phyloP scores from a whole-genome alignment of 1,140 invertebrate genomes.

The Ostrea edulis region DNA sequence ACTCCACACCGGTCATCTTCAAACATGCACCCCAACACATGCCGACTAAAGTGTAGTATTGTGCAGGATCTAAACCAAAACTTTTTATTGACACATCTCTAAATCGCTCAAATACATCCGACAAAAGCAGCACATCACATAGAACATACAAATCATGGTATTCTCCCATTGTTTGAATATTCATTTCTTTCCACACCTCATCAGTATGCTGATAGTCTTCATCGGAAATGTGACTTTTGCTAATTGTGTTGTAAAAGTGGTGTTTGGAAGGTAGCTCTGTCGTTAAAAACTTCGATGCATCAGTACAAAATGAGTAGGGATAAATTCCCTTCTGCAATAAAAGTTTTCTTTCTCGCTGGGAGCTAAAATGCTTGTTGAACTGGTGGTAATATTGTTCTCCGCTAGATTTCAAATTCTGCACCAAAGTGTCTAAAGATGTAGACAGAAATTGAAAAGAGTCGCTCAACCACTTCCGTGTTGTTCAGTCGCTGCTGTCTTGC shows the following conservation, averaged over 20 bases:
- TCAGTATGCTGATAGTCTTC: constrained; percentile 17
- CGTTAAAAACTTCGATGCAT: background rate
- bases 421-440: constrained; percentile 66
- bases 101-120: constrained; percentile 15
- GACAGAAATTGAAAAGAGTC: constrained; percentile 49
- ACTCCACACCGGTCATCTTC: too few species aligned
- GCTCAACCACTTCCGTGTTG: constrained; percentile 23
- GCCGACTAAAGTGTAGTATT: too few species aligned
- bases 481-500: too few species aligned
- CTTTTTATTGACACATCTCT: background rate
- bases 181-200: constrained; percentile 1
- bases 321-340: constrained; percentile 17
- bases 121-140: background rate
- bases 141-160: constrained; percentile 28
- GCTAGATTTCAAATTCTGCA: constrained; percentile 36
- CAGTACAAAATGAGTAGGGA: background rate
- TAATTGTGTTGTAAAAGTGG: constrained; percentile 34
- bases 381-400: constrained; percentile 24
- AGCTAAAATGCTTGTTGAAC: constrained; percentile 37
- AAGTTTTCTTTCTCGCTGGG: constrained; percentile 2
- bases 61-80: constrained; percentile 11
- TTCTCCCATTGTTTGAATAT: too few species aligned
- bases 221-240: constrained; percentile 32
- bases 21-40: too few species aligned
- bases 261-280: background rate